Evolutionary conservation across 92 coral and sea anemone genomes (phyloP).

Genomic region (Plumapathes pennacea): DNA sequence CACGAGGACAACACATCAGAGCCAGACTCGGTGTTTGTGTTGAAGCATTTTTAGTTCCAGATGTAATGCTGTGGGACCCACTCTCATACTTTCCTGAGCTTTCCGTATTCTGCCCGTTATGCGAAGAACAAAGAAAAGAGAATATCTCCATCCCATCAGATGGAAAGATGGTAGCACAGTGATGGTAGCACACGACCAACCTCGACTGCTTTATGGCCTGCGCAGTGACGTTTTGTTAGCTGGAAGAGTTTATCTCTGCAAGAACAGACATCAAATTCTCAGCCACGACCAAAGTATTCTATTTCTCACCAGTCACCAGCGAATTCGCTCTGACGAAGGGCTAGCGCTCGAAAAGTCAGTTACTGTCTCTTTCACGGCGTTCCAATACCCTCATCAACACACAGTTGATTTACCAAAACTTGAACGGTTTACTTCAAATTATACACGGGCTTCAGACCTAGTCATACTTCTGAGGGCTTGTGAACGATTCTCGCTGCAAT

Average conservation of each 20-base stretch:
- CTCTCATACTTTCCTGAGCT: constrained; percentile 5
- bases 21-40: constrained; percentile 11
- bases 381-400: no score
- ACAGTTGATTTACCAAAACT: no score
- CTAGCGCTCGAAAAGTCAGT: no score
- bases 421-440: no score
- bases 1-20: constrained; percentile 5
- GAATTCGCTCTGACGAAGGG: no score
- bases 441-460: no score
- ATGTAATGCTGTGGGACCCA: constrained; percentile 28
- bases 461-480: no score
- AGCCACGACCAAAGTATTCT: constrained; percentile 32
- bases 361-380: no score
- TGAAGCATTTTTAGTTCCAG: constrained; percentile 16
- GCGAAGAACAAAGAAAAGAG: not conserved
- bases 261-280: constrained; percentile 33
- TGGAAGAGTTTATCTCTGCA: constrained; percentile 32
- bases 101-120: constrained; percentile 9
- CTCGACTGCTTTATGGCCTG: constrained; percentile 36
- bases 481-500: no score
- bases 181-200: constrained; percentile 25
- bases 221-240: constrained; percentile 43
- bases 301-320: constrained; percentile 19
- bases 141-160: constrained; percentile 19
- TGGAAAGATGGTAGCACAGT: constrained; percentile 43